Evolutionary conservation across 2,888 invertebrate species (phyloP).

Genomic region (Hipparchia semele): DNA sequence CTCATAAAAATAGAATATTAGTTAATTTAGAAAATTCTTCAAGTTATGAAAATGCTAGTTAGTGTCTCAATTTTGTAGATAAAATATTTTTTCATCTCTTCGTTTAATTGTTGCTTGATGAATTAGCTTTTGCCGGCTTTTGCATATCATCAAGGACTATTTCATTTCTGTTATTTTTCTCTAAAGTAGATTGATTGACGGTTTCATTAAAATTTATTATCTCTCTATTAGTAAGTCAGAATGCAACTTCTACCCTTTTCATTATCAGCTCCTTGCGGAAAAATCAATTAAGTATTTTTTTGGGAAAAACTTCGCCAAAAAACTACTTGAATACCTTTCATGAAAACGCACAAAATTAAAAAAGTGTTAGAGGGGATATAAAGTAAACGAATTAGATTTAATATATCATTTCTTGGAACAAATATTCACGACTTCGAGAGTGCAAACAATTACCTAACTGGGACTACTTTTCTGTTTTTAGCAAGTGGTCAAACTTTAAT

Average conservation of each 20-base stretch:
- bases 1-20: background rate
- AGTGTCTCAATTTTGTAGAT: background rate
- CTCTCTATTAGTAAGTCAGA: background rate
- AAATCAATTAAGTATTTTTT: background rate
- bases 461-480: background rate
- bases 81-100: background rate
- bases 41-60: background rate
- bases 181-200: background rate
- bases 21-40: background rate
- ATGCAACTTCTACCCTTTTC: too few relatives aligned
- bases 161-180: background rate
- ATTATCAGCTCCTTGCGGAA: background rate
- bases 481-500: background rate
- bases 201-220: background rate
- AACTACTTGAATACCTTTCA: too few relatives aligned
- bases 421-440: too few relatives aligned
- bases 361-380: too few relatives aligned
- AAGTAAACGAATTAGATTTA: too few relatives aligned
- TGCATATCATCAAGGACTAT: background rate
- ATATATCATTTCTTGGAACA: too few relatives aligned
- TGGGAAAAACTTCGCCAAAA: too few relatives aligned
- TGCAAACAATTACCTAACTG: too few relatives aligned
- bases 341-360: too few relatives aligned
- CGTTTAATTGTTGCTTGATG: background rate
- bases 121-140: background rate